A percentile compares a stretch with the other conserved stretches of the same genome.
These are phyloP conservation scores for Ostrea edulis DNA, from an alignment of 1,140 invertebrate genomes.

Conservation along the genomic window DNA sequence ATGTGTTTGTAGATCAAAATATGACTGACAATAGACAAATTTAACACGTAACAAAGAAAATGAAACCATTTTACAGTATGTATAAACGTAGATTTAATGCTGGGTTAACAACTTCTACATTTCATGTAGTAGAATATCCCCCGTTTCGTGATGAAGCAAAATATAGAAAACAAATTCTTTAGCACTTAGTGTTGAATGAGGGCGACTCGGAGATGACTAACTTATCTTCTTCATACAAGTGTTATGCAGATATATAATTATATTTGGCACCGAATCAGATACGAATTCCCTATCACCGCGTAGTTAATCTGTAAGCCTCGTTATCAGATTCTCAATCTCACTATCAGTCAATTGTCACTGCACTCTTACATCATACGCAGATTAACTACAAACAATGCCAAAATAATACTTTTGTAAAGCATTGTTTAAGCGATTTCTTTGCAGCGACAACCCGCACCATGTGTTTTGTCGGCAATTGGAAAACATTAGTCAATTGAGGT, in stretches of 20 bases:
- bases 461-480: not conserved
- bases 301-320: not conserved
- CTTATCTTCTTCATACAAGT: not conserved
- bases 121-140: no score
- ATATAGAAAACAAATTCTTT: not conserved
- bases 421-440: not conserved
- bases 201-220: not conserved
- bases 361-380: not conserved
- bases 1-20: no score
- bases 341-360: constrained; percentile 13
- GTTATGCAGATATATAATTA: not conserved
- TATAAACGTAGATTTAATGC: no score
- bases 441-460: not conserved
- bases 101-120: no score
- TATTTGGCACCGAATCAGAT: constrained; percentile 21
- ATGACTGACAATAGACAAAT: no score
- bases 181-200: constrained; percentile 6
- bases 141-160: no score
- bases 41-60: no score
- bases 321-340: constrained; percentile 14
- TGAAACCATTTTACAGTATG: no score
- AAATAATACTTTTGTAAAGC: not conserved
- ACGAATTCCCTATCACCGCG: not conserved
- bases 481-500: not conserved
- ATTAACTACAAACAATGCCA: not conserved